phyloP scores from a whole-genome alignment of 2,797 vertebrate species.

The Pseudochromis fuscus region DNA sequence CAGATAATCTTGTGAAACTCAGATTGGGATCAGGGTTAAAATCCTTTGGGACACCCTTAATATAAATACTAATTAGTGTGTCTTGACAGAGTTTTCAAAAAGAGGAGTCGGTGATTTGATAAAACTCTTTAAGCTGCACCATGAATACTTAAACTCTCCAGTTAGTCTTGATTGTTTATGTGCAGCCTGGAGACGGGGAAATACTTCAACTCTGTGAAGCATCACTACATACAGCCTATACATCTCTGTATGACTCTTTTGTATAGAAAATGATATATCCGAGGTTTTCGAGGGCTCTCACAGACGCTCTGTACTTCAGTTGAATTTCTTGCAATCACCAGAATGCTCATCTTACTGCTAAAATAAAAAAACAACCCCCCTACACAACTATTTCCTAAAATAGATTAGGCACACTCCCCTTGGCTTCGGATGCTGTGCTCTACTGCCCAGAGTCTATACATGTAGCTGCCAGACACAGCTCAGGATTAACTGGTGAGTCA shows the following conservation, averaged over 20 bases:
- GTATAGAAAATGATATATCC: conserved; percentile 11
- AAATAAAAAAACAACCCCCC: conserved; percentile 16
- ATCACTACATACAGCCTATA: conserved; percentile 8
- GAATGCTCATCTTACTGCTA: conserved; percentile 18
- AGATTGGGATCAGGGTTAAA: background rate
- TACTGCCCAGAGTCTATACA: conserved; percentile 53
- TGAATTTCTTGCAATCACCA: too few relatives aligned
- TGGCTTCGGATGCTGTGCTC: conserved; percentile 39
- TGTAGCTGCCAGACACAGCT: conserved; percentile 45
- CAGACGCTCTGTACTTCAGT: conserved; percentile 10
- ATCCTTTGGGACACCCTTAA: background rate
- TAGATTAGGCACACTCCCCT: conserved; percentile 33
- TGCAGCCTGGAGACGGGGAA: background rate
- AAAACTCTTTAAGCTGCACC: background rate
- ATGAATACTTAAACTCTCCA: background rate
- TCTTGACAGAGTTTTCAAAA: background rate
- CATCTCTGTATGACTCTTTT: conserved; percentile 18
- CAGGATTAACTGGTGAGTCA: conserved; percentile 58
- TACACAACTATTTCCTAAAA: conserved; percentile 47
- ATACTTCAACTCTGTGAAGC: conserved; percentile 15
- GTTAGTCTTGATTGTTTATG: conserved; percentile 2
- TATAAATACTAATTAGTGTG: background rate
- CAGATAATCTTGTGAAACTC: background rate
- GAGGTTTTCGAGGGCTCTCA: conserved; percentile 16
- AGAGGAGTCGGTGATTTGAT: background rate